Evolutionary conservation across 2,797 vertebrate species (phyloP).

Genomic region (Simalia tracyae): DNA sequence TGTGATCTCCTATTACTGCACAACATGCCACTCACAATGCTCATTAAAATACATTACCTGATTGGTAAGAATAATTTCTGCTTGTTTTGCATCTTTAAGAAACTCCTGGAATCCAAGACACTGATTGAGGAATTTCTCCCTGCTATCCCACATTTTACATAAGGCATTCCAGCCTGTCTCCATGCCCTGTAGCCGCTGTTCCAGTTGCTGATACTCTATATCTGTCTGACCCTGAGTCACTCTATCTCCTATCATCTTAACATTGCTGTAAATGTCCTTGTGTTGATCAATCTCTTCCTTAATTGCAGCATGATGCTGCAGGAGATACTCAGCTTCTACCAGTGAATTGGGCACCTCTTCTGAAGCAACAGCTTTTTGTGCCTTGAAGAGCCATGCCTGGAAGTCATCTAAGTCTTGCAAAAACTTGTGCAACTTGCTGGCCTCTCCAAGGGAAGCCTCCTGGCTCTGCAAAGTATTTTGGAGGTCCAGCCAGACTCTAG

Average conservation of each 20-base stretch:
- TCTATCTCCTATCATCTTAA: constrained; percentile 78
- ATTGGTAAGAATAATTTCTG: constrained; percentile 88
- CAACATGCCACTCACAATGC: background rate
- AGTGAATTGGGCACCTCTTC: constrained; percentile 86
- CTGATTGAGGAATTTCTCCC: constrained; percentile 83
- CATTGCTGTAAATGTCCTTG: constrained; percentile 74
- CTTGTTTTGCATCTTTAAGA: constrained; percentile 88
- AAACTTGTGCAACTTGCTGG: constrained; percentile 93
- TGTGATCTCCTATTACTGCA: background rate
- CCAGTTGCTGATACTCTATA: constrained; percentile 88
- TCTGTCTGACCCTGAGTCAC: constrained; percentile 85
- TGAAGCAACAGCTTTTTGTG: constrained; percentile 88
- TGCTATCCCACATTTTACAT: constrained; percentile 89
- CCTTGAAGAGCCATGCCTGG: constrained; percentile 90
- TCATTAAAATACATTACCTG: constrained; percentile 78
- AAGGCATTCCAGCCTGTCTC: constrained; percentile 87
- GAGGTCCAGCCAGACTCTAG: constrained; percentile 82
- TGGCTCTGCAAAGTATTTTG: constrained; percentile 80
- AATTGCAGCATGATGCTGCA: constrained; percentile 80
- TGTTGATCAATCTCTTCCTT: constrained; percentile 81
- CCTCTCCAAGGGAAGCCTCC: constrained; percentile 89
- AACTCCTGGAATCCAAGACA: constrained; percentile 91
- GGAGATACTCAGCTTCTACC: constrained; percentile 85
- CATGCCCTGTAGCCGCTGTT: constrained; percentile 84
- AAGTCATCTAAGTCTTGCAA: constrained; percentile 94